Base-by-base conservation (phyloP, 2,797 vertebrate species). In the Fistularia commersonii region DNA sequence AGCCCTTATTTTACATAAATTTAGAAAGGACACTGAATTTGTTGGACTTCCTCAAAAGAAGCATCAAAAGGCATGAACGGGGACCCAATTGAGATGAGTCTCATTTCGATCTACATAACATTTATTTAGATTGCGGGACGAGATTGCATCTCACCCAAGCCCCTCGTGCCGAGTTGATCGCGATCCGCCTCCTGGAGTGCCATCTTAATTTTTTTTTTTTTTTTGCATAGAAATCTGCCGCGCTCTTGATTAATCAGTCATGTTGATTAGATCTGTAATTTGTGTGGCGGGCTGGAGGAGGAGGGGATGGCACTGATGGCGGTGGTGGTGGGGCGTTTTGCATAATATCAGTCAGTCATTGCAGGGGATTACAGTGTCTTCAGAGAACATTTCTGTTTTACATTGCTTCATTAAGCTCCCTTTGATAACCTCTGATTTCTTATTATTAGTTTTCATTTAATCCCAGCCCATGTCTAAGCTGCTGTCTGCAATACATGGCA, bases 391-490 rank as follows among this genome's bases (percentile, higher is more conserved):
- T 72, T 56, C 61, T 76, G 76, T 78, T 80, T 70, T 69, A 79
- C 80, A 80, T 73, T 73, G 65, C 74, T 80, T 84, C 76, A 84
- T 84, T 77, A 81, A 64, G 62, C 67, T 65, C 56, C 57, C 55
- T 77, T 53, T 76, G 79, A 81, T 87, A 79, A 85, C 78, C 78
- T 82, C 76, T 72, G 64, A 74, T 75, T 82, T 70, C 54, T 31
- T 57, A 63, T 82, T 81, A 83, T 76, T 76, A 74, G 66, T 80
- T 75, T 79, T 64, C 71, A 64, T 76, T 80, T 82, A 79, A 83
- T 83, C 76, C 74, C 32, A 3, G 60, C 63, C 66, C 54, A 49
- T 72, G 72, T 74, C 66, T 79, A 61, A 76, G 77, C 75, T 55
- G 60, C 70, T 43, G 69, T 76, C 66, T 70, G 65, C 63, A 8